phyloP scores from a whole-genome alignment of 2,113 vertebrate species.

The Neolamprologus fasciatus region DNA sequence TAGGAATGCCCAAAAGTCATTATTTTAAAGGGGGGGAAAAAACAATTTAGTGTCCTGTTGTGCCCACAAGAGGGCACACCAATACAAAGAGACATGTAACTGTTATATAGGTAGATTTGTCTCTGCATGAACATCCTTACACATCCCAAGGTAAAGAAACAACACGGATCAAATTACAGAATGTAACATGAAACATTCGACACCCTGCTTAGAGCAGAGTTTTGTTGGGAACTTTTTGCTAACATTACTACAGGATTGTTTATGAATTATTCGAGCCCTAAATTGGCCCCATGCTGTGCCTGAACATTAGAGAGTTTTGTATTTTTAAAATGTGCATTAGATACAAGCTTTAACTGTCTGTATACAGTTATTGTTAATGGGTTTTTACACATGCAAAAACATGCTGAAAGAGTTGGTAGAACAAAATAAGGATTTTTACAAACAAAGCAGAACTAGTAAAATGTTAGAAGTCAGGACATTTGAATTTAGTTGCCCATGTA shows the following conservation, averaged over 20 bases:
- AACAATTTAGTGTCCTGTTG: accelerated
- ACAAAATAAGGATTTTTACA: neutral
- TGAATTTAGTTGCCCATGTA: neutral
- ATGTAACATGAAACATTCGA: neutral
- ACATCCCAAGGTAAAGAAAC: neutral
- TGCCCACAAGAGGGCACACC: neutral
- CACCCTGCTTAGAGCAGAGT: neutral
- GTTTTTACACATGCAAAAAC: neutral
- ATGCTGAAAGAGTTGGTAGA: neutral
- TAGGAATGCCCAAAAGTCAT: neutral
- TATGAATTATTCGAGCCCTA: neutral
- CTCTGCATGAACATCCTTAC: neutral
- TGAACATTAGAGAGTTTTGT: neutral
- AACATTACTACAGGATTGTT: neutral
- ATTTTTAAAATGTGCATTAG: neutral
- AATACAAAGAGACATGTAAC: neutral
- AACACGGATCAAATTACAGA: neutral
- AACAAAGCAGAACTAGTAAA: neutral
- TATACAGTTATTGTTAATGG: neutral
- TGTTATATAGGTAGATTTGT: neutral
- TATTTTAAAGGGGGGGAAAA: accelerated
- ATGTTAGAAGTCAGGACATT: neutral
- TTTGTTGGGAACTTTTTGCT: neutral
- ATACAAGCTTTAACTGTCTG: neutral
- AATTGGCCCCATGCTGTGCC: neutral